These are phyloP conservation scores for Lathamus discolor DNA, from an alignment of 2,113 vertebrate genomes.

Conservation along the genomic window DNA sequence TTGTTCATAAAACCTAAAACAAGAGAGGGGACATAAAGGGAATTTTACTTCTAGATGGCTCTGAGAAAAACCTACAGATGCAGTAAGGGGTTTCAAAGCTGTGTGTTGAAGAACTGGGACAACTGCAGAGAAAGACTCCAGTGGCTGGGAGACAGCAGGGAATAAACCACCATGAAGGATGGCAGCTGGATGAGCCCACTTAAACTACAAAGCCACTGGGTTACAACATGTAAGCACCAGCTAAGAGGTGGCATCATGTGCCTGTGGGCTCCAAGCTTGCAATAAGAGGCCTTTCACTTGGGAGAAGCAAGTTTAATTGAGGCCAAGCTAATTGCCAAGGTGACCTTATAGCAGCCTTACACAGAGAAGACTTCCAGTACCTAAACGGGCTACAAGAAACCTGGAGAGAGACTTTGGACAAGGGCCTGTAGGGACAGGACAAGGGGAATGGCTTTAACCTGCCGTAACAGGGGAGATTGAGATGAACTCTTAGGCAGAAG, in stretches of 20 bases:
- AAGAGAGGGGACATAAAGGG: neutral
- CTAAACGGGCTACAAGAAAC: neutral
- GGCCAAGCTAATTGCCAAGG: neutral
- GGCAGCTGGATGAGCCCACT: neutral
- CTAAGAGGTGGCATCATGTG: neutral
- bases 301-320: neutral
- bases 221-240: neutral
- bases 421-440: neutral
- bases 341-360: neutral
- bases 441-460: neutral
- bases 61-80: neutral
- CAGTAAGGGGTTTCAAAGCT: neutral
- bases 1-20: neutral
- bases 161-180: fast-evolving
- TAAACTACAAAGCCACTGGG: neutral
- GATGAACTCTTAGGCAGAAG: no score
- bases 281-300: neutral
- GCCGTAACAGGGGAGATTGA: no score
- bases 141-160: neutral
- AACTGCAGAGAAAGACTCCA: neutral
- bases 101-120: neutral
- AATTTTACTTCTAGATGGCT: neutral
- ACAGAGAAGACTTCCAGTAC: neutral
- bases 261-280: neutral
- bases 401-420: neutral